Conservation (phyloP, 2,113 vertebrate species). For the Alaudala cheleensis region DNA sequence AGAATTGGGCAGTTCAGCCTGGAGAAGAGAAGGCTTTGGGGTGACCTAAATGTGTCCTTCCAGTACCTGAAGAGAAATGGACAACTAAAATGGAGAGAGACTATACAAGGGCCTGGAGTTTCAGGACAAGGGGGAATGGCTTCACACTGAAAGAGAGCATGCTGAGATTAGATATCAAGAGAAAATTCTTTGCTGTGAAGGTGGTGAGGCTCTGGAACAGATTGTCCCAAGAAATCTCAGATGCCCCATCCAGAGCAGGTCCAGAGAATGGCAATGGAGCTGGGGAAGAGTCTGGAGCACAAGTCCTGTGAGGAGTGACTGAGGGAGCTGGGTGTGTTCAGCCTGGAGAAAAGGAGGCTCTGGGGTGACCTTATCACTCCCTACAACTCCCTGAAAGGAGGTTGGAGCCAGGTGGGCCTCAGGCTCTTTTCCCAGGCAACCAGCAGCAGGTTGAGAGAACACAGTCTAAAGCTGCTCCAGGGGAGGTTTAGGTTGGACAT, state of each 20-base stretch:
- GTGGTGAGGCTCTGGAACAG: neutral
- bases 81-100: neutral
- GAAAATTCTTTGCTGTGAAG: neutral
- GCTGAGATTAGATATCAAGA: neutral
- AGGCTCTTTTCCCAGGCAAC: neutral
- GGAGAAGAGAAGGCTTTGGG: neutral
- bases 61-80: neutral
- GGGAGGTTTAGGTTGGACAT: neutral
- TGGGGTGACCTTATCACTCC: neutral
- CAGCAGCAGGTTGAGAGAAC: neutral
- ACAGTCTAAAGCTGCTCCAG: neutral
- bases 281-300: neutral
- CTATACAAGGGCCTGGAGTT: neutral
- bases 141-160: neutral
- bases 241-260: neutral
- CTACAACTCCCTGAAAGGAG: neutral
- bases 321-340: neutral
- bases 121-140: neutral
- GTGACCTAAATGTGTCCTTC: neutral
- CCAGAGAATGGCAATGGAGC: neutral
- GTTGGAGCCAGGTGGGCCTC: neutral
- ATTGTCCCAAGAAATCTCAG: neutral
- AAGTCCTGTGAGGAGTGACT: neutral
- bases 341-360: neutral
- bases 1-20: neutral